These are phyloP conservation scores for Anthopleura xanthogrammica DNA, from an alignment of 92 coral and sea anemone species.

Conservation along the genomic window DNA sequence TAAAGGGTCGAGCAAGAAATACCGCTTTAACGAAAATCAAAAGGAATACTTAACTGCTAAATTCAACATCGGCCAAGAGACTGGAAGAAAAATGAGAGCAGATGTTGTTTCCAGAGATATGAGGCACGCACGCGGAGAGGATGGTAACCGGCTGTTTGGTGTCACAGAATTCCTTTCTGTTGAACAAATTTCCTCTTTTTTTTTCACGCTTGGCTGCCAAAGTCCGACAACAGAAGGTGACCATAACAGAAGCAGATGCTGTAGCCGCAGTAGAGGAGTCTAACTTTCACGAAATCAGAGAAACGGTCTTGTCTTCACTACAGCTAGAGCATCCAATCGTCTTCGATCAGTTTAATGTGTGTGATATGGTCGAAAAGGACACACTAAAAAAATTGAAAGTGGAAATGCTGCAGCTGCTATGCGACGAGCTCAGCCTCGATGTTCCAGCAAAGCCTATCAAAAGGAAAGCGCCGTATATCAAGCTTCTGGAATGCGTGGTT, in stretches of 20 bases:
- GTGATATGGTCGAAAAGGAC: not conserved
- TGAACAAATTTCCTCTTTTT: constrained; percentile 29
- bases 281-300: constrained; percentile 17
- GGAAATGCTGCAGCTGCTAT: not conserved
- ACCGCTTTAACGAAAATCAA: constrained; percentile 41
- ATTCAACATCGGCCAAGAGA: constrained; percentile 47
- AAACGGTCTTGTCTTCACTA: constrained; percentile 21
- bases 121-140: constrained; percentile 36
- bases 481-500: not conserved
- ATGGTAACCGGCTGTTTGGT: constrained; percentile 40
- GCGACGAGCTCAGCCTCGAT: not conserved
- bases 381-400: not conserved
- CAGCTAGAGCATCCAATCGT: constrained; percentile 16
- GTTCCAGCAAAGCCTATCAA: not conserved
- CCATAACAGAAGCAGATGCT: constrained; percentile 18
- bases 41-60: constrained; percentile 28
- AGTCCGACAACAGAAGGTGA: constrained; percentile 1
- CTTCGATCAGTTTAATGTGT: not conserved
- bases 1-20: constrained; percentile 25
- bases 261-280: constrained; percentile 15
- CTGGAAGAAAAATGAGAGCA: constrained; percentile 40
- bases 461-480: not conserved
- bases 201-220: constrained; percentile 31
- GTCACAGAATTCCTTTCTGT: constrained; percentile 28
- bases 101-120: constrained; percentile 44